These are phyloP conservation scores for Pachyuromys duprasi DNA, from an alignment of 2,797 vertebrate species.

Conservation along the genomic window DNA sequence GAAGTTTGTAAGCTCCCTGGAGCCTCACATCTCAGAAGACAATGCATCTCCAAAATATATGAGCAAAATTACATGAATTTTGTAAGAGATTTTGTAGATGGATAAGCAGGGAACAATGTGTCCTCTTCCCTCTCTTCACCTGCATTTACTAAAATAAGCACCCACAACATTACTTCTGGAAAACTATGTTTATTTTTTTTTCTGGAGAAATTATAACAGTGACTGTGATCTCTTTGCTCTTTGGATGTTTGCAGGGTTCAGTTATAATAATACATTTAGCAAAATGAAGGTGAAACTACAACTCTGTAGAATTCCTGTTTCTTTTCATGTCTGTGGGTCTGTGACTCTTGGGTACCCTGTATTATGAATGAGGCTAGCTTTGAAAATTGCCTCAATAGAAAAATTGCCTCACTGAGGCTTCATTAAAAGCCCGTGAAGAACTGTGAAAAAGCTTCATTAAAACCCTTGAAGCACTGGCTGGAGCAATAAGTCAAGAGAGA, in stretches of 20 bases:
- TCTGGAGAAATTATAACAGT: not conserved
- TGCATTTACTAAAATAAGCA: not conserved
- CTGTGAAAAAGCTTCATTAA: not conserved
- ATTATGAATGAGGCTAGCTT: not conserved
- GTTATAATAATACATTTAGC: not conserved
- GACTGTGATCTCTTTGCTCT: not conserved
- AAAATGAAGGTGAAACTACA: not conserved
- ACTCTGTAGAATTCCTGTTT: not conserved
- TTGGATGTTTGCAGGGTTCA: not conserved
- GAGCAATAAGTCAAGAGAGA: not conserved
- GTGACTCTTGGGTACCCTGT: not conserved
- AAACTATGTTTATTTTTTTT: not conserved
- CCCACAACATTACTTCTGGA: not conserved
- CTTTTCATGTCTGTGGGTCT: not conserved
- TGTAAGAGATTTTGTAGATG: not conserved
- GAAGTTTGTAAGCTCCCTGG: not conserved
- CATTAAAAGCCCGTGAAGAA: too few species aligned
- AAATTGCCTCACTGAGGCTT: not conserved
- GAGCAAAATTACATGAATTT: not conserved
- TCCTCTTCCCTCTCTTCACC: not conserved
- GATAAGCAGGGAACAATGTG: not conserved
- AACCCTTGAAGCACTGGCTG: not conserved
- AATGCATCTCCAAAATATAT: not conserved
- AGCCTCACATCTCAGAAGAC: not conserved
- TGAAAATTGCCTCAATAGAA: not conserved